Evolutionary conservation across 2,797 vertebrate genomes (phyloP).

Genomic region (Cercopithecus neglectus): DNA sequence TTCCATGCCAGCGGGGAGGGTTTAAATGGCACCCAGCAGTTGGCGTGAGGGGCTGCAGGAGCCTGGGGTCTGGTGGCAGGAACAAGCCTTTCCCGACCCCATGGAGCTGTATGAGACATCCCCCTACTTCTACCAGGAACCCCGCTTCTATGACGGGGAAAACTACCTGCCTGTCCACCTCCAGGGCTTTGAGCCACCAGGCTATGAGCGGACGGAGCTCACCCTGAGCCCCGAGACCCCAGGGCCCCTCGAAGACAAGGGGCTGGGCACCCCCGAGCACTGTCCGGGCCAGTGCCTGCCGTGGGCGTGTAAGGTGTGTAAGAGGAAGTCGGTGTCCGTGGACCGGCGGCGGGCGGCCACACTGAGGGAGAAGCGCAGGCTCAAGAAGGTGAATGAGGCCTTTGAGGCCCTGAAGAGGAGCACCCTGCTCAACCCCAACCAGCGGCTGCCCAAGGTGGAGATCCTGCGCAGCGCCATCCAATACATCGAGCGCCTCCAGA

Average conservation of each 20-base stretch:
- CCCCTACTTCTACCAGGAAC: slow-evolving; percentile 96
- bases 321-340: slow-evolving; percentile 95
- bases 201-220: slow-evolving; percentile 91
- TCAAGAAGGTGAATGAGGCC: slow-evolving; percentile 99
- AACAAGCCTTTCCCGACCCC: slow-evolving; percentile 85
- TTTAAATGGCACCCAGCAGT: slow-evolving; percentile 99
- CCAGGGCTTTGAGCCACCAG: slow-evolving; percentile 89
- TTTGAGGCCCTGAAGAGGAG: slow-evolving; percentile 98
- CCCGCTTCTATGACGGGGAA: slow-evolving; percentile 97
- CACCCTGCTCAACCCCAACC: slow-evolving; percentile 98
- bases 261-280: slow-evolving; percentile 89
- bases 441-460: slow-evolving; percentile 98
- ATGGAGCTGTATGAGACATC: slow-evolving; percentile 99
- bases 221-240: slow-evolving; percentile 87
- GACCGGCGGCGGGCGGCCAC: slow-evolving; percentile 96
- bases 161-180: slow-evolving; percentile 93
- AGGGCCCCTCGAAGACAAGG: slow-evolving; percentile 91
- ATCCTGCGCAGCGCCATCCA: slow-evolving; percentile 98
- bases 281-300: slow-evolving; percentile 97
- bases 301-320: slow-evolving; percentile 98
- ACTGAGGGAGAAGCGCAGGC: slow-evolving; percentile 93
- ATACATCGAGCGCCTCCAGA: slow-evolving; percentile 97
- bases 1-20: slow-evolving; percentile 95
- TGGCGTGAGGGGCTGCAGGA: slow-evolving; percentile 91
- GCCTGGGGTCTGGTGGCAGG: slow-evolving; percentile 85